phyloP scores from a whole-genome alignment of 2,113 vertebrate species.

The Ptychochromis oligacanthus region DNA sequence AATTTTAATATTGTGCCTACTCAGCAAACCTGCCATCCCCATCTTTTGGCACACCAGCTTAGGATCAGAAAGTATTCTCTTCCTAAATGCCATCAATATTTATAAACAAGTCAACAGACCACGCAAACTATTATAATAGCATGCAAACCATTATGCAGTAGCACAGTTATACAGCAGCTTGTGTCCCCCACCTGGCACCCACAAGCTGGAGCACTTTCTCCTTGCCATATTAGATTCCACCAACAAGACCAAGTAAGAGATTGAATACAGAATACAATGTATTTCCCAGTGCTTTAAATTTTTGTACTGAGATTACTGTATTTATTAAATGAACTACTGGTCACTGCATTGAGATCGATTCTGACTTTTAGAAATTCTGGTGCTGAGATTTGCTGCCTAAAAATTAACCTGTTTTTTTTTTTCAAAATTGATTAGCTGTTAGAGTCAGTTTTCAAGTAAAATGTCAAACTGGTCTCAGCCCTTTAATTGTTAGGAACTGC shows the following conservation, averaged over 20 bases:
- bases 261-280: neutral
- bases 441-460: neutral
- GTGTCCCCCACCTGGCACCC: slow-evolving; percentile 12
- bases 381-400: neutral
- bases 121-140: slow-evolving; percentile 37
- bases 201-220: slow-evolving; percentile 6
- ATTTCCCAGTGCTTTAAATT: neutral
- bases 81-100: slow-evolving; percentile 55
- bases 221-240: neutral
- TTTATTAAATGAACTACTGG: neutral
- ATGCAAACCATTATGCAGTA: slow-evolving; percentile 27
- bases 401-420: neutral
- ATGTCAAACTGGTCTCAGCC: neutral
- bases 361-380: neutral
- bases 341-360: neutral
- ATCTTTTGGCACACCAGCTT: slow-evolving; percentile 25
- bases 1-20: slow-evolving; percentile 61
- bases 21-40: slow-evolving; percentile 61
- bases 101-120: slow-evolving; percentile 44
- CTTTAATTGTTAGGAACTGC: neutral
- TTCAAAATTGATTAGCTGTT: neutral
- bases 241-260: neutral
- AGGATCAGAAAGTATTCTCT: slow-evolving; percentile 38
- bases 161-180: slow-evolving; percentile 8
- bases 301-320: neutral